Conservation (phyloP, 1,140 invertebrate genomes). For the Nasonia vitripennis region DNA sequence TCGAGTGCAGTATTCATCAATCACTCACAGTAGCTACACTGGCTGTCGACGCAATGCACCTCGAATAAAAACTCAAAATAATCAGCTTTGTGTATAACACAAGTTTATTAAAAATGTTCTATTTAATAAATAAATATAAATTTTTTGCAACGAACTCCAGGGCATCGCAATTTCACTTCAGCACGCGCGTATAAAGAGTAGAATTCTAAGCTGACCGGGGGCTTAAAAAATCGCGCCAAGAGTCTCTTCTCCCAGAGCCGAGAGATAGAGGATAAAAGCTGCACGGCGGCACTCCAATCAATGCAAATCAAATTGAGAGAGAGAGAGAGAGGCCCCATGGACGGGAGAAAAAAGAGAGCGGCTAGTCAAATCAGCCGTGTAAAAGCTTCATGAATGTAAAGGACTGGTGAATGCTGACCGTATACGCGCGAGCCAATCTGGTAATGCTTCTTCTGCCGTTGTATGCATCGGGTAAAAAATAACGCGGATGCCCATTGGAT, state of each 20-base stretch:
- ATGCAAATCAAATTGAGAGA: slow-evolving; percentile 75
- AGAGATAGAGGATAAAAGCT: slow-evolving; percentile 58
- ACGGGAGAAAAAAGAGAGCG: slow-evolving; percentile 25
- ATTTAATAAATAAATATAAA: too few relatives aligned
- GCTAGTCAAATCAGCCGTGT: slow-evolving; percentile 73
- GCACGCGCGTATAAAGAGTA: neutral
- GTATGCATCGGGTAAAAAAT: slow-evolving; percentile 56
- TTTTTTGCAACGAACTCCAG: neutral
- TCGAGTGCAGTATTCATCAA: too few relatives aligned
- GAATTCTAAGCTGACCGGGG: neutral
- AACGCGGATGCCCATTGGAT: slow-evolving; percentile 52
- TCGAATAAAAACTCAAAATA: too few relatives aligned
- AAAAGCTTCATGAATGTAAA: slow-evolving; percentile 76
- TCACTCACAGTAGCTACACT: too few relatives aligned
- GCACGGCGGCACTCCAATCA: slow-evolving; percentile 70
- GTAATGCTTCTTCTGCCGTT: slow-evolving; percentile 68
- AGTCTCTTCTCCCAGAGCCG: neutral
- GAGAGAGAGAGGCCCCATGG: neutral
- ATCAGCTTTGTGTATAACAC: too few relatives aligned
- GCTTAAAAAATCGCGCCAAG: slow-evolving; percentile 37
- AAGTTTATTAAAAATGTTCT: too few relatives aligned
- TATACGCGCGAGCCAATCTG: slow-evolving; percentile 68
- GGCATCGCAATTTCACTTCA: slow-evolving; percentile 27
- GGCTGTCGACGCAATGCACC: too few relatives aligned
- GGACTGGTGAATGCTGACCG: slow-evolving; percentile 69